Base-by-base conservation (phyloP, 2,888 invertebrate species). In the Thecophora atra region DNA sequence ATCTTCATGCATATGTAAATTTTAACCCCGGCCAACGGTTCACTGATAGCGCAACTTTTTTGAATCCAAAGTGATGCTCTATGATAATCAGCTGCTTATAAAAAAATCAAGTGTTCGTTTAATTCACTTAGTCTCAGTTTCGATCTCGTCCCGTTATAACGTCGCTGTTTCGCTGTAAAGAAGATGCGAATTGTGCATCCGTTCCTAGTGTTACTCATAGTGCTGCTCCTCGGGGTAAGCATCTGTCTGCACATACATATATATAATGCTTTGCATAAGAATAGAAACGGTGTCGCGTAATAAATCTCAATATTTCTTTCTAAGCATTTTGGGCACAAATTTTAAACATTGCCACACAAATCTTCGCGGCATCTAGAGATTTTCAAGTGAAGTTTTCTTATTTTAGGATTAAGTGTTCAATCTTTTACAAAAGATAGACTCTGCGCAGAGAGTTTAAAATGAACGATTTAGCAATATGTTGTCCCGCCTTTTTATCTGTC, bases 41-140 rank as follows among this genome's bases (percentile, higher is more conserved):
- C 63, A 21, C 42, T 44, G 63, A 63, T 63, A 63, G 42, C n/a
- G 4, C 15, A 26, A 13, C 26, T 11, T 21, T 30, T 30, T 19
- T 13, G 24, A 63, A 42, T 21, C 19, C 21, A 21, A 15, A 19
- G 21, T 42, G 19, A 6, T 63, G 15, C 42, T 63, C 44, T 21
- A 26, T 5, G 8, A 17, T 56, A 26, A 15, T 26, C n/a, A 15
- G 56, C 26, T 37, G 54, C 42, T 67, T 37, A 67, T 67, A 67
- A 67, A 54, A n/a, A 30, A 26, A 42, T 21, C 19, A 56, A 54
- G 56, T 24, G 19, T 17, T 24, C 17, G 3, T 17, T 42, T 3
- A 24, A 54, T 56, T 37, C 54, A 54, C 17, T 67, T 56, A 67
- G 67, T 67, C 37, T 67, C 21, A 17, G 56, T 56, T 67, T 30